These are phyloP conservation scores for Drosophila austrosaltans DNA, from an alignment of 2,888 invertebrate species.

Conservation along the genomic window DNA sequence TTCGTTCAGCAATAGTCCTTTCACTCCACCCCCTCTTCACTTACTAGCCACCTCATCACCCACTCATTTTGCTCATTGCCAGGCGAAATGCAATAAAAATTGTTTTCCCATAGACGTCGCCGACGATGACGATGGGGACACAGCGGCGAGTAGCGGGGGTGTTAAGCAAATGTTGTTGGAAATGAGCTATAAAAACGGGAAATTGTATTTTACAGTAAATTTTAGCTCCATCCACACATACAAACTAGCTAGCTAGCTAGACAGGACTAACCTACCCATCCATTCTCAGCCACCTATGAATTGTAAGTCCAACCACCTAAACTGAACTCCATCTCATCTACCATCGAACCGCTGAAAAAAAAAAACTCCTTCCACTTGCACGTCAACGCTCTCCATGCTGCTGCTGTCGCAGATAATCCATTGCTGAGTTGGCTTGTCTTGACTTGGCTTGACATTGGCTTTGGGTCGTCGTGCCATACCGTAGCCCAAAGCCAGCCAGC, in stretches of 20 bases:
- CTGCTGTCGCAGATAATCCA: slow-evolving; percentile 76
- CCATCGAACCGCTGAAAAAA: not conserved
- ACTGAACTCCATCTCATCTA: no score
- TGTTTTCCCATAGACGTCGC: slow-evolving; percentile 69
- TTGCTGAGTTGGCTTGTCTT: slow-evolving; percentile 79
- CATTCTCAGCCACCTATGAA: not conserved
- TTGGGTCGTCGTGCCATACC: slow-evolving; percentile 55
- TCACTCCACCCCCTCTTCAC: not conserved
- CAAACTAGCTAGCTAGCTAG: slow-evolving; percentile 71
- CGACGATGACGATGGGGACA: slow-evolving; percentile 19
- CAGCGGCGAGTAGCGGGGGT: slow-evolving; percentile 36
- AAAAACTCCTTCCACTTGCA: slow-evolving; percentile 36
- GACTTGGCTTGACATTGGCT: slow-evolving; percentile 79
- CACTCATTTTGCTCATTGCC: slow-evolving; percentile 72
- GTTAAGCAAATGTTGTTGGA: slow-evolving; percentile 77
- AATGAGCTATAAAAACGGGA: slow-evolving; percentile 79
- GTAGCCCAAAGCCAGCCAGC: slow-evolving; percentile 6
- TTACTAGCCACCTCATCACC: not conserved
- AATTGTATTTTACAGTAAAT: slow-evolving; percentile 76
- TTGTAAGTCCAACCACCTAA: not conserved
- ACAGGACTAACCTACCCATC: slow-evolving; percentile 18
- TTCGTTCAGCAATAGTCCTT: slow-evolving; percentile 18
- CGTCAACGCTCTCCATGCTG: slow-evolving; percentile 68
- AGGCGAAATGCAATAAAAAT: slow-evolving; percentile 78
- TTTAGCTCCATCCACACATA: slow-evolving; percentile 47